Base-by-base conservation (phyloP, 2,113 vertebrate genomes). In the Neotragus pygmaeus region DNA sequence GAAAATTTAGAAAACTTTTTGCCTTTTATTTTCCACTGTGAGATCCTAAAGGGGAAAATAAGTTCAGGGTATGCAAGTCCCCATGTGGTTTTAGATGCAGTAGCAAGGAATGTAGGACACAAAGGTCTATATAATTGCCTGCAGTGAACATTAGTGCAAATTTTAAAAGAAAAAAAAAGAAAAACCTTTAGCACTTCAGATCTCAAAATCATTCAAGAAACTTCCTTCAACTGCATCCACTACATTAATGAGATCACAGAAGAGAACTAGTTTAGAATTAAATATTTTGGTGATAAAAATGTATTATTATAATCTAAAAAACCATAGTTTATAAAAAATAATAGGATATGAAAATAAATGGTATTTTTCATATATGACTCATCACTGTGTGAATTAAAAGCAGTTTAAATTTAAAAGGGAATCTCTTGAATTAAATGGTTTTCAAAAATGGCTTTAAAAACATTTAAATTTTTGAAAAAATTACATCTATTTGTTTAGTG, bases 1-100 rank as follows among this genome's bases (percentile, higher is more conserved):
- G 33, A 94, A 95, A 90, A 98, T 92, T 81, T 93, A 89, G 77
- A 95, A 84, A 96, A 94, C 53, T 0, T 88, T 89, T 87, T 96
- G 19, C 62, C 90, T 94, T 96, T 96, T 95, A 91, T 91, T 94
- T 94, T 96, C 66, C 57, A 95, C 39, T 96, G 66, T 91, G 43
- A 86, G 83, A 58, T 89, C 53, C 47, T 91, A 82, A 96, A 91
- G 83, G 88, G 62, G 39, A 92, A 90, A 96, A n/a, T 88, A 88
- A 91, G 88, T 91, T 51, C 51, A 96, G 39, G 45, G 28, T 94
- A 80, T 89, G 62, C 33, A 39, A 51, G 88, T 89, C 90, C 49
- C 80, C 64, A 78, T 86, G 81, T 53, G 45, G 45, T 75, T 83
- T 80, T 58, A 86, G 55, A 94, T 45, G 25, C 66, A 64, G 53